phyloP scores from a whole-genome alignment of 2,888 invertebrate species.

The Yponomeuta plumbellus region DNA sequence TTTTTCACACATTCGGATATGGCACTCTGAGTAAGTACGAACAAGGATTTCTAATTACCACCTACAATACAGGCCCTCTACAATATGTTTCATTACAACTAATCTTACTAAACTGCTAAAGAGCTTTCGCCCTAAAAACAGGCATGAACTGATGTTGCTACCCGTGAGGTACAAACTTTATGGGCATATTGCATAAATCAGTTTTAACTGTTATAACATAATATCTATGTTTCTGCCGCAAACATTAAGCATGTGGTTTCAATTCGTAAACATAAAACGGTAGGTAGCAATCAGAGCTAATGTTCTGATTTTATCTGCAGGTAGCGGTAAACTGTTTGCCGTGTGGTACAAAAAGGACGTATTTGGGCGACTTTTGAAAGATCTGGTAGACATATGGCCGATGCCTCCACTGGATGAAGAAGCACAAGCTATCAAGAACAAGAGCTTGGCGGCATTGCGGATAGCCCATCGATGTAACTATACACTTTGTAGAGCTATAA shows the following conservation, averaged over 20 bases:
- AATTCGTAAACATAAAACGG: background rate
- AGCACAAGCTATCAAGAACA: conserved; percentile 46
- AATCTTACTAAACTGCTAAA: no score
- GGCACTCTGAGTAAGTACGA: conserved; percentile 57
- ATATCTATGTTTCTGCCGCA: conserved; percentile 4
- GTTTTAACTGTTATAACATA: background rate
- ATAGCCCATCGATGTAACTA: conserved; percentile 53
- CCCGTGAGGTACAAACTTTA: no score
- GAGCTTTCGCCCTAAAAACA: no score
- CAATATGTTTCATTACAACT: no score
- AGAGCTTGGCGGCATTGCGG: conserved; percentile 48
- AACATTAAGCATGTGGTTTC: background rate
- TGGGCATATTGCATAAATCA: background rate
- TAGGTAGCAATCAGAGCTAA: background rate
- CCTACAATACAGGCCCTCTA: no score
- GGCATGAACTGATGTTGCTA: no score
- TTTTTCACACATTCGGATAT: conserved; percentile 67
- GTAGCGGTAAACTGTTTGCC: conserved; percentile 52
- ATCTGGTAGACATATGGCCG: conserved; percentile 62
- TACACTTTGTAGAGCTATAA: background rate
- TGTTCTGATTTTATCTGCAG: conserved; percentile 26
- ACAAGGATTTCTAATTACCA: no score
- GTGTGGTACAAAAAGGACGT: conserved; percentile 62
- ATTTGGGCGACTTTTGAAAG: conserved; percentile 49
- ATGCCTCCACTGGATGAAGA: conserved; percentile 49